phyloP scores from a whole-genome alignment of 2,888 invertebrate genomes.

The Mythimna lalbum region DNA sequence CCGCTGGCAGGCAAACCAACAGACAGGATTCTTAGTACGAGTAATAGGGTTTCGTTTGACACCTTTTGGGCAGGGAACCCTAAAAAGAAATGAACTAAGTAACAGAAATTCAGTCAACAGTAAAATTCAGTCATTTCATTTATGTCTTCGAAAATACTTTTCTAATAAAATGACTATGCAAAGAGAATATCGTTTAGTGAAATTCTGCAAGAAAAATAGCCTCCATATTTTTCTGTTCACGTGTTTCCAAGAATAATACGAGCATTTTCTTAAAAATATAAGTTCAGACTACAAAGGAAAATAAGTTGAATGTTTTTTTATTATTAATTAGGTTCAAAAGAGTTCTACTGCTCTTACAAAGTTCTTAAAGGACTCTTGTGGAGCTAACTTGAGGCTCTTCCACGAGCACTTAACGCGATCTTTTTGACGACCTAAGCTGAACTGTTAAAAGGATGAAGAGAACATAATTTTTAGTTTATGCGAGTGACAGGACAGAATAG shows the following conservation, averaged over 20 bases:
- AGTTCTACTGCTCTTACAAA: background rate
- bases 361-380: background rate
- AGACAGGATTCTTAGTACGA: too few species aligned
- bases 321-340: conserved; percentile 26
- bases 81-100: background rate
- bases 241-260: conserved; percentile 26
- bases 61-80: too few species aligned
- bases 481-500: too few species aligned
- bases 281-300: conserved; percentile 20
- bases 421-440: too few species aligned
- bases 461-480: too few species aligned
- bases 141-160: background rate
- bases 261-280: conserved; percentile 25
- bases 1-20: too few species aligned
- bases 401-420: too few species aligned
- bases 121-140: background rate
- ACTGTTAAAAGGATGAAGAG: too few species aligned
- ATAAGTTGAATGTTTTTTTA: conserved; percentile 16
- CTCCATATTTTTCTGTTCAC: conserved; percentile 9
- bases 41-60: too few species aligned
- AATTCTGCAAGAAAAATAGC: conserved; percentile 8
- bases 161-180: background rate
- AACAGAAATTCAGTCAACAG: background rate
- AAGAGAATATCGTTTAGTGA: conserved; percentile 7
- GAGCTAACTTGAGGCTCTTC: background rate